phyloP scores from a whole-genome alignment of 2,888 invertebrate genomes.

The Tipula helvola region DNA sequence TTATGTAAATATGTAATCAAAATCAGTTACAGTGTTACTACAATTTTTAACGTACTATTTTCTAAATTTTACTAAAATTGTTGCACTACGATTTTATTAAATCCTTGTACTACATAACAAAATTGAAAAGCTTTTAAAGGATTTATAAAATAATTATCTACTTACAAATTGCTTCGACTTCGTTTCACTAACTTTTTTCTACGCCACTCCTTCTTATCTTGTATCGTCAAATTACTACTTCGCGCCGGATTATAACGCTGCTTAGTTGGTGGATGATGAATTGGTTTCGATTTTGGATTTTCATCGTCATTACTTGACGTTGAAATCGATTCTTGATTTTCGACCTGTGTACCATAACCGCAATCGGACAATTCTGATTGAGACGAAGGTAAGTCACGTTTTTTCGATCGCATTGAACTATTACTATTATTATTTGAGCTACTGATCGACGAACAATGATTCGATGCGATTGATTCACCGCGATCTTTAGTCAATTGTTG shows the following conservation, averaged over 20 bases:
- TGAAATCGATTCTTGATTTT: constrained; percentile 56
- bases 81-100: no score
- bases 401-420: constrained; percentile 16
- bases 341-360: constrained; percentile 57
- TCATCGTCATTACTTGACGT: constrained; percentile 67
- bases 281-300: constrained; percentile 44
- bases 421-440: not conserved
- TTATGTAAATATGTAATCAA: no score
- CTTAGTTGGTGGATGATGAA: constrained; percentile 48
- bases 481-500: not conserved
- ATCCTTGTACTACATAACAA: not conserved
- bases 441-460: not conserved
- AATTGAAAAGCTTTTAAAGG: not conserved
- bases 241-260: constrained; percentile 33
- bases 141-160: constrained; percentile 13
- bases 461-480: not conserved
- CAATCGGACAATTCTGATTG: constrained; percentile 52
- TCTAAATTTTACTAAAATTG: no score
- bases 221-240: constrained; percentile 26
- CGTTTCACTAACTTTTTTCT: constrained; percentile 59
- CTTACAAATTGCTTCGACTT: constrained; percentile 42
- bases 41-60: no score
- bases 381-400: constrained; percentile 31
- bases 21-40: no score
- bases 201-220: constrained; percentile 47